These are phyloP conservation scores for Galagoides demidoff DNA, from an alignment of 2,797 vertebrate genomes.

Conservation along the genomic window DNA sequence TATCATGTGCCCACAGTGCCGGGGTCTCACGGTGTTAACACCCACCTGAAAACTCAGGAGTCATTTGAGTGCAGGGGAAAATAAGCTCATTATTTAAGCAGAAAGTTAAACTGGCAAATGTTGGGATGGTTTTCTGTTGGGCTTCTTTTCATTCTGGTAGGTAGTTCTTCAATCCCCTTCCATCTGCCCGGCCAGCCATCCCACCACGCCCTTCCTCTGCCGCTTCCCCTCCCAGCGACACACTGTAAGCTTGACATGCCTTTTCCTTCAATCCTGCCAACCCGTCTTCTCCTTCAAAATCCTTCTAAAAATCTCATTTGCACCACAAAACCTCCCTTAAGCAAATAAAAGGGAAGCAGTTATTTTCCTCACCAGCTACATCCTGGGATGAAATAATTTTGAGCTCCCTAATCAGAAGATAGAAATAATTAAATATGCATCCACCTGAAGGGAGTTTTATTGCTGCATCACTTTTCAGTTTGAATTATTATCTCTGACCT, in stretches of 20 bases:
- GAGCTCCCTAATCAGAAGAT: neutral
- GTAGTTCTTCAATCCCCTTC: conserved; percentile 12
- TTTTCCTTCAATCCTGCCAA: conserved; percentile 63
- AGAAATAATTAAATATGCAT: neutral
- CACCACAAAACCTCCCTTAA: conserved; percentile 18
- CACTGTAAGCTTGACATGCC: neutral
- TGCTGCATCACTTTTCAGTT: neutral
- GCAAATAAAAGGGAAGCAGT: conserved; percentile 31
- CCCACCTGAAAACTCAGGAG: neutral
- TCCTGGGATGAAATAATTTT: neutral
- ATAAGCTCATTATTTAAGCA: neutral
- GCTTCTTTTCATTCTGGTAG: neutral
- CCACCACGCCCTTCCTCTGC: conserved; percentile 24
- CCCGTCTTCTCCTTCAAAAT: conserved; percentile 66
- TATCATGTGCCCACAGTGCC: neutral
- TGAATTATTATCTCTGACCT: neutral
- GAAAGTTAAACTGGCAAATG: neutral
- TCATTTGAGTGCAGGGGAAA: neutral
- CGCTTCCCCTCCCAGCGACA: neutral
- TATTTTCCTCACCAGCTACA: conserved; percentile 3
- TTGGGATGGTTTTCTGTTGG: neutral
- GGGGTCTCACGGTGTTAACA: neutral
- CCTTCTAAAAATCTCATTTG: conserved; percentile 41
- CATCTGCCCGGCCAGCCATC: neutral
- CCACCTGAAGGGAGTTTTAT: neutral